A percentile compares a stretch with the other conserved stretches of the same genome.
These are phyloP conservation scores for Barnardius zonarius DNA, from an alignment of 2,113 vertebrate species.

Conservation along the genomic window DNA sequence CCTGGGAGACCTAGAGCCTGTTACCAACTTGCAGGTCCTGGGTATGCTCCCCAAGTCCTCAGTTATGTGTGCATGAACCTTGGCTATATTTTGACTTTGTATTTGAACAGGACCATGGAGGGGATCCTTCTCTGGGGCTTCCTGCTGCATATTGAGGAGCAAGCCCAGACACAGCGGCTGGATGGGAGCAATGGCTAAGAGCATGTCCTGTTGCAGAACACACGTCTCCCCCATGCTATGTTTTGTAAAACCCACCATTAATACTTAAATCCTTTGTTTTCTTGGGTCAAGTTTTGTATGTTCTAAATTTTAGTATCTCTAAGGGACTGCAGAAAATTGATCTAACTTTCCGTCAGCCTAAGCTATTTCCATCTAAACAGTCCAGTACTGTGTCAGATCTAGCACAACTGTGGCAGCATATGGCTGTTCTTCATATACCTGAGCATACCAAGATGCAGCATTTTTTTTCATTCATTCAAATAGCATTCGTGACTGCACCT, in stretches of 20 bases:
- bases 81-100: background rate
- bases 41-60: background rate
- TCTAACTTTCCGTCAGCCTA: background rate
- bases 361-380: background rate
- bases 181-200: background rate
- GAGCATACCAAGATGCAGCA: background rate
- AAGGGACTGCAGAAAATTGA: background rate
- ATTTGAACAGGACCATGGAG: background rate
- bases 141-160: background rate
- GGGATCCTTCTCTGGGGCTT: background rate
- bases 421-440: background rate
- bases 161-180: background rate
- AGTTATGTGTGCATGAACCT: background rate
- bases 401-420: background rate
- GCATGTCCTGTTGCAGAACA: background rate
- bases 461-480: background rate
- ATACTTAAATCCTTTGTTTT: background rate
- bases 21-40: background rate
- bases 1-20: background rate
- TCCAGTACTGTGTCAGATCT: background rate
- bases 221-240: background rate
- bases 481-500: background rate
- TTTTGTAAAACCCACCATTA: background rate
- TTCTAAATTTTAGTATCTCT: background rate
- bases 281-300: background rate